Evolutionary conservation across 2,113 vertebrate genomes (phyloP).

Genomic region (Microcebus ravelobensis): DNA sequence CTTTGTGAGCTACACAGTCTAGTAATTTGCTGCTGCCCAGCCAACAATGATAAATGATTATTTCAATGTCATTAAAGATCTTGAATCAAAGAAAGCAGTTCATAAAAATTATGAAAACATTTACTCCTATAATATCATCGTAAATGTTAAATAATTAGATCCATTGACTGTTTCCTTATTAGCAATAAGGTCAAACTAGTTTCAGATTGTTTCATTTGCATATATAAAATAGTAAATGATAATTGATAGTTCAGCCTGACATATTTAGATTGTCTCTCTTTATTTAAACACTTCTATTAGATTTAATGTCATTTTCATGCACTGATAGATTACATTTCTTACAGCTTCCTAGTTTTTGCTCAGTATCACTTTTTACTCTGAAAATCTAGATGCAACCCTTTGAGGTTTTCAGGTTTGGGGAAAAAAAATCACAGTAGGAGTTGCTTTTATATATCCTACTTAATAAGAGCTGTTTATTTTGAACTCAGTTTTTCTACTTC

Average conservation of each 20-base stretch:
- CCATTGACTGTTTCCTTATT: background rate
- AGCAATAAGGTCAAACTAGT: background rate
- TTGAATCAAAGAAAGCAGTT: background rate
- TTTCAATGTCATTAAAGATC: background rate
- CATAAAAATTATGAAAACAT: background rate
- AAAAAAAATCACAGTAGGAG: background rate
- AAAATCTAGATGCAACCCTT: constrained; percentile 11
- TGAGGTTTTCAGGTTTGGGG: background rate
- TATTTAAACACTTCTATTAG: background rate
- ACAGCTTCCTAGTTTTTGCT: constrained; percentile 18
- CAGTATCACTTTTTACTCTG: constrained; percentile 27
- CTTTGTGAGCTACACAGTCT: background rate
- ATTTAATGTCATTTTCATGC: background rate
- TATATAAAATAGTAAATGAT: constrained; percentile 5
- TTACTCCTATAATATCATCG: background rate
- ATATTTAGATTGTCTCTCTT: background rate
- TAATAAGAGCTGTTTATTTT: constrained; percentile 19
- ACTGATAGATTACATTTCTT: background rate
- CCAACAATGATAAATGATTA: background rate
- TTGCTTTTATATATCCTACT: constrained; percentile 5
- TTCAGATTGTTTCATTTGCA: background rate
- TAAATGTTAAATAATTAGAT: constrained; percentile 23
- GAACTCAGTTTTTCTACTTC: constrained; percentile 21
- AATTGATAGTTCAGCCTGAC: background rate
- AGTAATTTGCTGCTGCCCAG: background rate